phyloP scores from a whole-genome alignment of 1,140 invertebrate species.

The Drosophila ercepeae region DNA sequence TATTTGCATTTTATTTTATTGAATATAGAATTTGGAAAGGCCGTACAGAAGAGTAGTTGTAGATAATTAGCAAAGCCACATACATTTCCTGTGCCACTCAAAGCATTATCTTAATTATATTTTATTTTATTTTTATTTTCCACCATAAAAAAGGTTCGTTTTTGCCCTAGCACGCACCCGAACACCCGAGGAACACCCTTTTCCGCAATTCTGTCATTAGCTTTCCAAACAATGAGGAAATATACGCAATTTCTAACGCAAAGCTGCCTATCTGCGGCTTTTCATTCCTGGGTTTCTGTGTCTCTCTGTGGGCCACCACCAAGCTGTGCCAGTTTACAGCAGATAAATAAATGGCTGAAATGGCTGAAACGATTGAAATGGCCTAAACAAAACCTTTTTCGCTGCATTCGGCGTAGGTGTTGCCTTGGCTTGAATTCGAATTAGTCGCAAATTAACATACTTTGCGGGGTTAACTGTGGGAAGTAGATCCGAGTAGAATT shows the following conservation, averaged over 20 bases:
- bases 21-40: conserved; percentile 1
- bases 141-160: background rate
- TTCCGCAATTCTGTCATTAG: conserved; percentile 25
- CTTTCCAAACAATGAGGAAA: conserved; percentile 38
- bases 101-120: background rate
- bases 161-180: background rate
- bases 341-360: conserved; percentile 5
- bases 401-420: conserved; percentile 18
- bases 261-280: conserved; percentile 26
- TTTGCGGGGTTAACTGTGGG: conserved; percentile 39
- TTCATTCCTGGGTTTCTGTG: background rate
- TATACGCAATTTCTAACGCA: conserved; percentile 21
- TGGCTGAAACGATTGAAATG: background rate
- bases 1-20: background rate
- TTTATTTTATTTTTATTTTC: background rate
- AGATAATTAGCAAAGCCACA: background rate
- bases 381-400: conserved; percentile 28
- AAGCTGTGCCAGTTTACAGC: conserved; percentile 21
- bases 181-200: background rate
- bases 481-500: conserved; percentile 30
- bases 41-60: background rate
- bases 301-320: background rate
- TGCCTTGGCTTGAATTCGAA: conserved; percentile 33
- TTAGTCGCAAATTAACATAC: conserved; percentile 38
- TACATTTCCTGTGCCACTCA: background rate